phyloP scores from a whole-genome alignment of 2,113 vertebrate species.

The Piprites chloris region DNA sequence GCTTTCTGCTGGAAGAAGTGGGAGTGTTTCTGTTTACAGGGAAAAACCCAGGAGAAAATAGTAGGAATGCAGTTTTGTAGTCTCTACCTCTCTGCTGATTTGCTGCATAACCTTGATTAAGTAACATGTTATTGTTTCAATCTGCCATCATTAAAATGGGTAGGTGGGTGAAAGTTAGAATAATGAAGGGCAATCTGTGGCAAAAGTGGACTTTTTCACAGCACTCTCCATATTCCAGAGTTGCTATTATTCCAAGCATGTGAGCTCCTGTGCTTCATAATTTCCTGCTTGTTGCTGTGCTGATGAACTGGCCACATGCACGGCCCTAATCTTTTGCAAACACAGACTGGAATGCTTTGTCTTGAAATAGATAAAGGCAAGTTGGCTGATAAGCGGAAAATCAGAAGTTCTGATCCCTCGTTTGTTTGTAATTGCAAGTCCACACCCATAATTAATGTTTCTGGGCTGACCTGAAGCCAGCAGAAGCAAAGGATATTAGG shows the following conservation, averaged over 20 bases:
- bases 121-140: neutral
- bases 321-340: neutral
- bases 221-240: neutral
- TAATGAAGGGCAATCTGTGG: neutral
- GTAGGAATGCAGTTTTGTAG: neutral
- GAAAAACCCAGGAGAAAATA: neutral
- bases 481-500: neutral
- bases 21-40: neutral
- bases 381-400: conserved; percentile 1
- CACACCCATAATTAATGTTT: neutral
- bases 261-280: neutral
- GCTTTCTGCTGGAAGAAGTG: neutral
- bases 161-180: neutral
- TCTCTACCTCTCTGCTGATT: neutral
- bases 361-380: neutral
- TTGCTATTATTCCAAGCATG: neutral
- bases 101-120: fast-evolving
- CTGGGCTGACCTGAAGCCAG: neutral
- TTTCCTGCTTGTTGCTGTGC: neutral
- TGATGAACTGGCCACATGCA: neutral
- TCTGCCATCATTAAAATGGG: neutral
- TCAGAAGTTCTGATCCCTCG: neutral
- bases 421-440: neutral
- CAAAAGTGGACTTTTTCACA: neutral
- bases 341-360: neutral